Conservation (phyloP, 2,888 invertebrate species). For the Acrobasis suavella region DNA sequence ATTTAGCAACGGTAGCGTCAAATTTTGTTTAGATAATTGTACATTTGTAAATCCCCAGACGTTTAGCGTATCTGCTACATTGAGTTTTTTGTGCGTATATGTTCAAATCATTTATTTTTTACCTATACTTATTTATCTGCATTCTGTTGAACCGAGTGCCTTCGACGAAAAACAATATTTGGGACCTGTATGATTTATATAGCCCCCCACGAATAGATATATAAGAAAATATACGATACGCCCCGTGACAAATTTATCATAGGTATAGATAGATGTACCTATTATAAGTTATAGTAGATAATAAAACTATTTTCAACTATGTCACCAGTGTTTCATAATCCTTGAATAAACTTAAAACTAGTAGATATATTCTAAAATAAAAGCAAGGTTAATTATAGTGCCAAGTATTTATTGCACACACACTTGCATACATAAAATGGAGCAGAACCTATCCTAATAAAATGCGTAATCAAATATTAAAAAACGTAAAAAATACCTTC, state of each 20-base stretch:
- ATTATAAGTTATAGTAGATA: slow-evolving; percentile 45
- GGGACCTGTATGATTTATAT: slow-evolving; percentile 23
- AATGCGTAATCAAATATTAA: slow-evolving; percentile 30
- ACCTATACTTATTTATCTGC: neutral
- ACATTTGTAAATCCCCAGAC: slow-evolving; percentile 26
- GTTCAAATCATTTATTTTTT: neutral
- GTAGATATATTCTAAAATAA: neutral
- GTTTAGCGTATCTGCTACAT: slow-evolving; percentile 6
- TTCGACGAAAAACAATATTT: neutral
- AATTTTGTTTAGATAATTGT: slow-evolving; percentile 33
- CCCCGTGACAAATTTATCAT: slow-evolving; percentile 22
- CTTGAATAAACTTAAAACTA: slow-evolving; percentile 31
- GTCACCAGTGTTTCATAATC: slow-evolving; percentile 25
- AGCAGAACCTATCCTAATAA: slow-evolving; percentile 46
- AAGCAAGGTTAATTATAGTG: slow-evolving; percentile 33
- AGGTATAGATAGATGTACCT: slow-evolving; percentile 25
- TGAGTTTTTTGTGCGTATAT: slow-evolving; percentile 18
- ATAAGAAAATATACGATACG: slow-evolving; percentile 22
- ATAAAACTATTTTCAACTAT: slow-evolving; percentile 48
- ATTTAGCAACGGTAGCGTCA: slow-evolving; percentile 33
- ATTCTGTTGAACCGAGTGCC: neutral
- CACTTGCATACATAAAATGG: slow-evolving; percentile 49
- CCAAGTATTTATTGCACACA: slow-evolving; percentile 55
- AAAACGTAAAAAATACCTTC: slow-evolving; percentile 50
- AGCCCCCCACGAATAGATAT: slow-evolving; percentile 33